Conservation (phyloP, 2,113 vertebrate species). For the Larimichthys polyactis region DNA sequence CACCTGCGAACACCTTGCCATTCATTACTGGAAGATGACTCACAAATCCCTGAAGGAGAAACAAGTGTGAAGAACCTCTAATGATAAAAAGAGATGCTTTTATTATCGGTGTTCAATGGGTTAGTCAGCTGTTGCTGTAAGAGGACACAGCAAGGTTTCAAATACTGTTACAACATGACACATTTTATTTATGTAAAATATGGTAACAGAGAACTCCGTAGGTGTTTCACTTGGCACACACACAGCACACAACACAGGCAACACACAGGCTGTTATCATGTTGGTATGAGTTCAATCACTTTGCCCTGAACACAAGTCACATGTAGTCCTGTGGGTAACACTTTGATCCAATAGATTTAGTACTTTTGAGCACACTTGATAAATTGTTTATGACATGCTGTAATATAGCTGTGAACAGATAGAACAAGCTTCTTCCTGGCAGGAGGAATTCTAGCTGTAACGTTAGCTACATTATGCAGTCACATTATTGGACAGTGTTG, state of each 20-base stretch:
- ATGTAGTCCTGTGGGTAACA: neutral
- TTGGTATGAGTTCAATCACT: neutral
- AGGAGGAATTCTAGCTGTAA: too few species aligned
- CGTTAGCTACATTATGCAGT: too few species aligned
- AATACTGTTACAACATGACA: neutral
- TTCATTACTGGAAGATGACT: constrained; percentile 39
- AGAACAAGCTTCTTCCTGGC: neutral
- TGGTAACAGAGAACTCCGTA: neutral
- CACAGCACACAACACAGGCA: too few species aligned
- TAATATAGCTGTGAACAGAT: neutral
- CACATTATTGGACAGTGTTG: too few species aligned
- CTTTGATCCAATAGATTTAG: neutral
- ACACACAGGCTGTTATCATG: neutral
- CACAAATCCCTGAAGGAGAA: constrained; percentile 14
- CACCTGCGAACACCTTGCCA: constrained; percentile 30
- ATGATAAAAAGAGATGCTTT: constrained; percentile 13
- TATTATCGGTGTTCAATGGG: constrained; percentile 7
- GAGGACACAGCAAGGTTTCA: constrained; percentile 20
- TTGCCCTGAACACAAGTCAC: neutral
- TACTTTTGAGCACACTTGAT: neutral
- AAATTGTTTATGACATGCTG: neutral
- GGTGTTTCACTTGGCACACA: neutral
- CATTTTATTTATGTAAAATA: neutral
- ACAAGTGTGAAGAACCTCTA: constrained; percentile 16
- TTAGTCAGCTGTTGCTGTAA: constrained; percentile 10